Base-by-base conservation (phyloP, 37 sponge, comb jelly and placozoan species). In the Spongilla lacustris region DNA sequence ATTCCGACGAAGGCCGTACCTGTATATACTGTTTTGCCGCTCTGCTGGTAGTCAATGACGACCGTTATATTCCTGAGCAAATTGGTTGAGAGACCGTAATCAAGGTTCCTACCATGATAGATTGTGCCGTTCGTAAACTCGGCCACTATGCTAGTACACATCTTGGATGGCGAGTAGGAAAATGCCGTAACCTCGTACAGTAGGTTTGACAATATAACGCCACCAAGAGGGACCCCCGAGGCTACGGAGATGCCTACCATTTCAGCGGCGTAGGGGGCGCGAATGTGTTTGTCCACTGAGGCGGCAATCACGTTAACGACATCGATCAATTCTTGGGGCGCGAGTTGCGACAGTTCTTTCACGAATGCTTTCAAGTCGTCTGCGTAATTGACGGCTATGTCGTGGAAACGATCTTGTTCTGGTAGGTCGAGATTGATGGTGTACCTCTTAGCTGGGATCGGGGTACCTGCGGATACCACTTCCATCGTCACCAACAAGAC, bases 121-220 rank as follows among this genome's bases (percentile, higher is more conserved):
- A 98, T 87, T 0, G 68, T 76, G 1, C 98, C 98, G 12, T 90
- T 80, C 26, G 26, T 28, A 36, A 82, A 79, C 69, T 88, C 89
- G 14, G 89, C 94, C 1, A 98, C 94, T 79, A 98, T 98, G 73
- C 96, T 95, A 5, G 98, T 98, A 78, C 98, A 98, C 22, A 83
- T 88, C 75, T 79, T 79, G 12, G 58, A 58, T 17, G 23, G 29
- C 58, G 58, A 58, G 58, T 14, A 17, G 11, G 58, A 66, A 70
- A 69, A 93, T 23, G 96, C 94, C 0, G 92, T 89, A 14, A 91
- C 21, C 69, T 96, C 96, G 69, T 96, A 96, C 13, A 93, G 26
- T 4, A 89, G 14, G 71, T 96, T 96, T 14, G 31, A 80, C 3
- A 93, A 79, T 8, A 89, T 68, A 25, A 89, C 73, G 13, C 93